Evolutionary conservation across 2,113 vertebrate species (phyloP), one percentile per base, ranked within the genome.

Genomic region (Perca schrenkii): DNA sequence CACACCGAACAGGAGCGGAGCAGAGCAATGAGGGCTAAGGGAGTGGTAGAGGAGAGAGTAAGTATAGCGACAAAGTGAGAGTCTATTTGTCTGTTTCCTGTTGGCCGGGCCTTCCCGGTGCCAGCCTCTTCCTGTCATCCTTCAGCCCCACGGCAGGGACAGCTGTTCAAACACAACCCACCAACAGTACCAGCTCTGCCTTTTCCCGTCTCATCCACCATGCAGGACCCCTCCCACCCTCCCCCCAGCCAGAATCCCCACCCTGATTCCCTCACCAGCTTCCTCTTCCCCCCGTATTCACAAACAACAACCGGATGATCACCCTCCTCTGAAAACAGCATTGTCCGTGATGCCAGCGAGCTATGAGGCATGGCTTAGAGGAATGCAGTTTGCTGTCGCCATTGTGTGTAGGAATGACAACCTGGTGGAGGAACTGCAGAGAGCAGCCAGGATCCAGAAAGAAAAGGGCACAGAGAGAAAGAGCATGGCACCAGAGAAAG

Each of bases 271-370:
- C 53, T 65, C 61, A 64, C 36, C 70, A 58, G 8, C 68, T 84
- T 81, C 83, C 74, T 73, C 58, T 74, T 50, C 22, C n/a, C 13
- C 19, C 15, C 15, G 14, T 0, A 71, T 62, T 61, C 56, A 77
- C 72, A 72, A 88, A 82, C 84, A 86, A 71, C 74, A 61, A 47
- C 75, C 15, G 62, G 63, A 75, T 21, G 1, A 72, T 74, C 69
- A 63, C 31, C 50, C 69, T 64, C 21, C 74, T 81, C 73, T 78
- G 54, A 82, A 84, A 83, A 80, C 83, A 85, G 60, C 77, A 81
- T 88, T 81, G 83, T 90, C 83, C 67, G 74, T 79, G 74, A 81
- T 79, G 86, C 83, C 88, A 86, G 54, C 57, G 6, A 72, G 71
- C 77, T 49, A 61, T 90, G 85, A 90, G 82, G 40, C 78, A 83